phyloP scores from a whole-genome alignment of 2,797 vertebrate species.

The Myioborus melanocephalus region DNA sequence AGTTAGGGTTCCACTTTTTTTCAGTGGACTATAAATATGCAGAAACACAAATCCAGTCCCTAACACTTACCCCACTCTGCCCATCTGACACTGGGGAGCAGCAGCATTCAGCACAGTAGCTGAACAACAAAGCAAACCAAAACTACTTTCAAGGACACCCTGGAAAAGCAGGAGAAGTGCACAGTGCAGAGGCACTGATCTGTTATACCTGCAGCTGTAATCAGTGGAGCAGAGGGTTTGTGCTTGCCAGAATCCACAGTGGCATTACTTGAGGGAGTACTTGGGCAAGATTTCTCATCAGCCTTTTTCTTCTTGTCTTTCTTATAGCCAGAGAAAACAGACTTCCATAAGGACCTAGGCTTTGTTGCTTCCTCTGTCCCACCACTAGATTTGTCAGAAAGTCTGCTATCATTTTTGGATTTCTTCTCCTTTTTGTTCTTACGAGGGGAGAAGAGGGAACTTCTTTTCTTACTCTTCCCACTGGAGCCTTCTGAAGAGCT shows the following conservation, averaged over 20 bases:
- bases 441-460: constrained; percentile 93
- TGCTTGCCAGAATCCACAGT: constrained; percentile 88
- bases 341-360: constrained; percentile 93
- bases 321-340: constrained; percentile 95
- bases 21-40: neutral
- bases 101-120: neutral
- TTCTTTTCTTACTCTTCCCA: constrained; percentile 91
- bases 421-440: constrained; percentile 98
- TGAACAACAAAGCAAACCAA: neutral
- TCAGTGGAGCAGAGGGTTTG: constrained; percentile 68
- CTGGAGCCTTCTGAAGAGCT: constrained; percentile 90
- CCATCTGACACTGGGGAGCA: neutral
- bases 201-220: constrained; percentile 82
- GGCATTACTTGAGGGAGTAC: constrained; percentile 89
- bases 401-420: constrained; percentile 84
- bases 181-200: neutral
- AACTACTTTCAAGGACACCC: neutral
- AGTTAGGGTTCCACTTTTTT: neutral
- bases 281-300: constrained; percentile 87
- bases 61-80: neutral
- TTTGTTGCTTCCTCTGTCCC: constrained; percentile 83
- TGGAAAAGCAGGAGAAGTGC: neutral
- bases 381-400: constrained; percentile 71
- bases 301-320: constrained; percentile 96
- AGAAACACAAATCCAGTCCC: neutral